phyloP scores from a whole-genome alignment of 2,113 vertebrate genomes.

The Etheostoma spectabile region DNA sequence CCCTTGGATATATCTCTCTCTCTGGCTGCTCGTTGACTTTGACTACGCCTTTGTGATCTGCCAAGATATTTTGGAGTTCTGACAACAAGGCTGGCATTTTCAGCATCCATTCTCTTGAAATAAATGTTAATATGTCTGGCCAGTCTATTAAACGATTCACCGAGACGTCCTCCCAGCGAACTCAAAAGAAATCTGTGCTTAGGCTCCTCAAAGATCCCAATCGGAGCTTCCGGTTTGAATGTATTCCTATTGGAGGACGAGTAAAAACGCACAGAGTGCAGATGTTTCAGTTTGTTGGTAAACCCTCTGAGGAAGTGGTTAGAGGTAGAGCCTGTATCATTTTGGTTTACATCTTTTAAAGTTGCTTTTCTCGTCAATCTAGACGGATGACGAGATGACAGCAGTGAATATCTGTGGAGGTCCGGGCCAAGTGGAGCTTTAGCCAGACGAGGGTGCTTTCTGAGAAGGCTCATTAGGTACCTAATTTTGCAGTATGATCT shows the following conservation, averaged over 20 bases:
- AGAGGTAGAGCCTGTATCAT: not conserved
- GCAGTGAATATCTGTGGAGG: constrained; percentile 31
- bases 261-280: constrained; percentile 49
- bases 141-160: constrained; percentile 71
- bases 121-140: constrained; percentile 76
- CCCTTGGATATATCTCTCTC: constrained; percentile 25
- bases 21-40: constrained; percentile 37
- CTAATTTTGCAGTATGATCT: constrained; percentile 65
- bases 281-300: constrained; percentile 28
- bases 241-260: constrained; percentile 63
- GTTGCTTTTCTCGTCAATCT: constrained; percentile 27
- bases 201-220: constrained; percentile 67
- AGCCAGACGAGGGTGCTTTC: constrained; percentile 42
- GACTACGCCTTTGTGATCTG: constrained; percentile 44
- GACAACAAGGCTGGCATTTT: constrained; percentile 17
- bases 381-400: constrained; percentile 15
- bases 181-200: constrained; percentile 44
- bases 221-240: constrained; percentile 72
- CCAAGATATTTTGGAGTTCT: constrained; percentile 38
- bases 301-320: constrained; percentile 1
- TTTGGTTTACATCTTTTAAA: constrained; percentile 26
- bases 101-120: constrained; percentile 63
- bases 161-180: constrained; percentile 54
- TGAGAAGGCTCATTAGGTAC: constrained; percentile 62
- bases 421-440: constrained; percentile 23